Percentiles rank a stretch among this genome's conserved stretches.
Conservation (phyloP, 2,888 invertebrate genomes). For the Idaea biselata region DNA sequence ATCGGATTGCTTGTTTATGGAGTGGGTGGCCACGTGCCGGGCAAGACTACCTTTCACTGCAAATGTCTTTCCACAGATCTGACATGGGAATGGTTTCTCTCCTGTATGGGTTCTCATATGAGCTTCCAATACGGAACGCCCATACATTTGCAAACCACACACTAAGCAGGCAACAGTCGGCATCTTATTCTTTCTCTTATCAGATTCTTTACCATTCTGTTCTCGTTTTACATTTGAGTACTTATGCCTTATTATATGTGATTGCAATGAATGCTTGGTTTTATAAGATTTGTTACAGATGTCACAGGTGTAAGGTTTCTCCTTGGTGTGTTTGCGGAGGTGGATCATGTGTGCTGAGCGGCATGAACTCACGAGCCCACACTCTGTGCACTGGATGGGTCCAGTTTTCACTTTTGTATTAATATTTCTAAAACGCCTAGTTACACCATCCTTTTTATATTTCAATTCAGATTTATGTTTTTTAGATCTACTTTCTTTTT, state of each 20-base stretch:
- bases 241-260: constrained; percentile 20
- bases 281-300: constrained; percentile 20
- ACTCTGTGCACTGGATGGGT: constrained; percentile 22
- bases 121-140: constrained; percentile 58
- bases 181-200: constrained; percentile 37
- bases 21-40: constrained; percentile 55
- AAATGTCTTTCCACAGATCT: constrained; percentile 50
- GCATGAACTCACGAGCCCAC: constrained; percentile 18
- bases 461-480: constrained; percentile 3
- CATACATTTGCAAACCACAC: constrained; percentile 53
- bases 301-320: constrained; percentile 25
- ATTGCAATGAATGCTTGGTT: constrained; percentile 20
- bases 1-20: constrained; percentile 23
- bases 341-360: constrained; percentile 24
- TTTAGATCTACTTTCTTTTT: constrained; percentile 2
- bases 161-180: constrained; percentile 56
- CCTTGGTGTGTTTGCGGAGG: constrained; percentile 26
- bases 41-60: constrained; percentile 58
- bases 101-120: constrained; percentile 70
- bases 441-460: constrained; percentile 12
- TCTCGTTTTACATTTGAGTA: constrained; percentile 7
- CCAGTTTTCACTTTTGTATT: constrained; percentile 22
- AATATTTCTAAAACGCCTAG: constrained; percentile 17
- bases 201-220: constrained; percentile 13
- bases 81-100: constrained; percentile 63